Evolutionary conservation across 2,797 vertebrate species (phyloP).

Genomic region (Anas capensis): DNA sequence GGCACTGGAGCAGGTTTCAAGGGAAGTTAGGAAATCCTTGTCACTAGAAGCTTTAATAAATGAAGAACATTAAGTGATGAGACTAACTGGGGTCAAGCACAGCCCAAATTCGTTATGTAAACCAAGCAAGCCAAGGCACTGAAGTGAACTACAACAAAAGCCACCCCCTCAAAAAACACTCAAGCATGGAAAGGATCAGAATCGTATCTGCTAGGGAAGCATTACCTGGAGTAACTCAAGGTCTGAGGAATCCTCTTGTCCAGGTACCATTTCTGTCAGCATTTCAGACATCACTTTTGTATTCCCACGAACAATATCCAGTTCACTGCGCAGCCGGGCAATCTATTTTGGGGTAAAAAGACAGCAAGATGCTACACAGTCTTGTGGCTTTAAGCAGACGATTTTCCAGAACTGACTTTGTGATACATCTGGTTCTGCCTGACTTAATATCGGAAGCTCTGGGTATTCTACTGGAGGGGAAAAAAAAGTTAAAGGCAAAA

Average conservation of each 20-base stretch:
- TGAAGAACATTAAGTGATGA: not conserved
- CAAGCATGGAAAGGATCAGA: not conserved
- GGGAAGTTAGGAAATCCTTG: not conserved
- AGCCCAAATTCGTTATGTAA: not conserved
- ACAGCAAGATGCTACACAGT: not conserved
- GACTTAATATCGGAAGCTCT: slow-evolving; percentile 12
- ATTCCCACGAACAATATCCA: slow-evolving; percentile 96
- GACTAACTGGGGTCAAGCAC: not conserved
- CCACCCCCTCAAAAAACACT: not conserved
- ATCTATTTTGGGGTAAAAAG: slow-evolving; percentile 80
- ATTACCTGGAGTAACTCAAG: slow-evolving; percentile 93
- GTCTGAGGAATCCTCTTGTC: slow-evolving; percentile 95
- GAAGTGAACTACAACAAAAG: not conserved
- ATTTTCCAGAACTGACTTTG: not conserved
- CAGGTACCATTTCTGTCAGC: slow-evolving; percentile 97
- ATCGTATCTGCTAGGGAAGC: not conserved
- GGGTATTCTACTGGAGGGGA: not conserved
- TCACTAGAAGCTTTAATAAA: not conserved
- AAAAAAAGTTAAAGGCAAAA: not conserved
- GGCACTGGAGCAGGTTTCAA: not conserved
- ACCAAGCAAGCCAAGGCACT: not conserved
- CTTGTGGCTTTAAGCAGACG: not conserved
- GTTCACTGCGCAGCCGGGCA: slow-evolving; percentile 91
- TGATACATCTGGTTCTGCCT: slow-evolving; percentile 14
- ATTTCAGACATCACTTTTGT: slow-evolving; percentile 99